Conservation (phyloP, 1,140 invertebrate genomes). For the Plectus sambesii region DNA sequence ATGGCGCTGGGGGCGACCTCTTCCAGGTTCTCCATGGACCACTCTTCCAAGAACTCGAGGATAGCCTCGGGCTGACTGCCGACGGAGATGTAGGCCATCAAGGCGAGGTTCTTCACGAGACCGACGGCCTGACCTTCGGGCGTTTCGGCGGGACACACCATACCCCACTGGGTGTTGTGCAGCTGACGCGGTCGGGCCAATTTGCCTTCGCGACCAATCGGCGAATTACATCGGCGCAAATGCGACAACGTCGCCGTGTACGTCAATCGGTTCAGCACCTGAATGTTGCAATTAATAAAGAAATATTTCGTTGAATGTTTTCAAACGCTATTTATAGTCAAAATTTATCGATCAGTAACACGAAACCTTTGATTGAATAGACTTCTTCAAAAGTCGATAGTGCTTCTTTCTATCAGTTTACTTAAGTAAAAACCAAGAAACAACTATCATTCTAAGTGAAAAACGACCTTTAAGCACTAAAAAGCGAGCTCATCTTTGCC, state of each 20-base stretch:
- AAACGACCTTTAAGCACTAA: too few relatives aligned
- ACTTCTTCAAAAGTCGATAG: too few relatives aligned
- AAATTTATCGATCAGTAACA: too few relatives aligned
- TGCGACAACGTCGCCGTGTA: slow-evolving; percentile 96
- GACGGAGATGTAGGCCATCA: slow-evolving; percentile 99
- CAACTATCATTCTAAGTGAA: too few relatives aligned
- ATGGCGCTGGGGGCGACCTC: slow-evolving; percentile 42
- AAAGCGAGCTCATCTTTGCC: too few relatives aligned
- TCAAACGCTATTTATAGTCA: too few relatives aligned
- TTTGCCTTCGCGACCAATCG: slow-evolving; percentile 95
- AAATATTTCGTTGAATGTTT: too few relatives aligned
- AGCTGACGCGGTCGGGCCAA: slow-evolving; percentile 91
- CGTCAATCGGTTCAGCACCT: slow-evolving; percentile 83
- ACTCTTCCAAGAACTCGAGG: slow-evolving; percentile 98
- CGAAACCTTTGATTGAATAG: too few relatives aligned
- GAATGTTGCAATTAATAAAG: too few relatives aligned
- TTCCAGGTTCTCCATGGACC: slow-evolving; percentile 99
- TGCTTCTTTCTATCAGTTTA: too few relatives aligned
- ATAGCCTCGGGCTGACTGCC: slow-evolving; percentile 95
- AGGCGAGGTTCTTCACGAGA: slow-evolving; percentile 88
- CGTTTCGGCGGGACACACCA: slow-evolving; percentile 98
- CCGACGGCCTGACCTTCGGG: slow-evolving; percentile 68
- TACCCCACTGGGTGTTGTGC: slow-evolving; percentile 96
- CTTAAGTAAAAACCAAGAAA: too few relatives aligned
- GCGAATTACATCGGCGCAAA: slow-evolving; percentile 88